Base-by-base conservation (phyloP, 1,140 invertebrate species). In the Sarcophaga bullata region DNA sequence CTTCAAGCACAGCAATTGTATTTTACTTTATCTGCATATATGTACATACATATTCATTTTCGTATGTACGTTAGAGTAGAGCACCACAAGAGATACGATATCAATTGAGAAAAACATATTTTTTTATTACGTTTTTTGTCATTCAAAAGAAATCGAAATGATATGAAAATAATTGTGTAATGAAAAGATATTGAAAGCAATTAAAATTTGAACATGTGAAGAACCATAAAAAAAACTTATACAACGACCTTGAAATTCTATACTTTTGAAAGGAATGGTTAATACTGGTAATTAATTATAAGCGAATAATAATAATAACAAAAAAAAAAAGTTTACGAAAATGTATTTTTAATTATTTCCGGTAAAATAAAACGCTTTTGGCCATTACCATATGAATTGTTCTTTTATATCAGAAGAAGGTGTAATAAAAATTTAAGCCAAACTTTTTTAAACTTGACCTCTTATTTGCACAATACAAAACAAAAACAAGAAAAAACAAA, bases 291-390 rank as follows among this genome's bases (percentile, higher is more conserved):
- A 52, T 52, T 10, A 52, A 52, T 52, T 52, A 52, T 52, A 13
- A 13, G 50, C 50, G 50, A 1, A 52, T 10, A 9, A 52, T 13
- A 52, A n/a, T 19, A 68, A 17, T 68, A 68, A 68, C 17, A 68
- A 68, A 68, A 68, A 8, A 68, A 9, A 68, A 68, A 25, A 19
- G 8, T 9, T 68, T 19, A 68, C n/a, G n/a, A 17, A 58, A 58
- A 58, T 58, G 54, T 58, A 58, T 68, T 68, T 68, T 68, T 68
- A 68, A 68, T 25, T 19, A 68, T 25, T 68, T 68, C 62, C 62
- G 6, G 62, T 8, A 17, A 11, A 68, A 68, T 25, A n/a, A 17
- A 19, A 19, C n/a, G 8, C 62, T 15, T 17, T 15, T 19, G n/a
- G 11, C 15, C 25, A 37, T 37, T 37, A 0, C n/a, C 54, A 7